Base-by-base conservation (phyloP, 2,797 vertebrate genomes). In the Cossypha dichroa region DNA sequence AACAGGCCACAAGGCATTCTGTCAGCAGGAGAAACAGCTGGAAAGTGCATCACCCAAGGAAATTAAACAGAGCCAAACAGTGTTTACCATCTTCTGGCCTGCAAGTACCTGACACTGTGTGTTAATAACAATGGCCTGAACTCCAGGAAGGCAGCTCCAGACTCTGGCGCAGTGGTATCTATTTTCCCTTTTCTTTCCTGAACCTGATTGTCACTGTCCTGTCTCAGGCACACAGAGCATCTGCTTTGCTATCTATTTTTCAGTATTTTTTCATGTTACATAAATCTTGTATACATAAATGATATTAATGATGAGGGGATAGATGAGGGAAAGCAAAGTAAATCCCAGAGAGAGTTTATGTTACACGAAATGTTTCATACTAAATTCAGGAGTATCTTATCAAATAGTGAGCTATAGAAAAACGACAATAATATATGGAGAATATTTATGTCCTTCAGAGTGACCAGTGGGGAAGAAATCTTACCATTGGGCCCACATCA, bases 401-500 rank as follows among this genome's bases (percentile, higher is more conserved):
- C 36, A 91, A 63, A 80, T 33, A 28, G 21, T 60, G 43, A 90
- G 49, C 31, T 77, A 54, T 5, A 48, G 28, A 85, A 36, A 68
- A 73, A 72, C 49, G 14, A 26, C 13, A 69, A 0, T n/a, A 89
- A 51, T 33, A 55, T 10, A 52, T 0, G 0, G 49, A 55, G 17
- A 40, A 25, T 51, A 62, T n/a, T 58, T 60, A 19, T 43, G 15
- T 25, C 22, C 48, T 52, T 31, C 28, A 59, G 33, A 63, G 66
- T 43, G 20, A 38, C 40, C 9, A 23, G 2, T 4, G 7, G 18
- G 46, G 38, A 89, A 40, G 29, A 75, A 75, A 54, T 17, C 98
- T 98, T 97, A 99, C 99, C 99, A 99, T 99, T 54, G 99, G 98
- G 51, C 99, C 99, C 43, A 99, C 99, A 45, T 99, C 99, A 23